Percentiles rank a stretch among this genome's conserved stretches.
Conservation (phyloP, 2,113 vertebrate genomes). For the Erinaceus europaeus region DNA sequence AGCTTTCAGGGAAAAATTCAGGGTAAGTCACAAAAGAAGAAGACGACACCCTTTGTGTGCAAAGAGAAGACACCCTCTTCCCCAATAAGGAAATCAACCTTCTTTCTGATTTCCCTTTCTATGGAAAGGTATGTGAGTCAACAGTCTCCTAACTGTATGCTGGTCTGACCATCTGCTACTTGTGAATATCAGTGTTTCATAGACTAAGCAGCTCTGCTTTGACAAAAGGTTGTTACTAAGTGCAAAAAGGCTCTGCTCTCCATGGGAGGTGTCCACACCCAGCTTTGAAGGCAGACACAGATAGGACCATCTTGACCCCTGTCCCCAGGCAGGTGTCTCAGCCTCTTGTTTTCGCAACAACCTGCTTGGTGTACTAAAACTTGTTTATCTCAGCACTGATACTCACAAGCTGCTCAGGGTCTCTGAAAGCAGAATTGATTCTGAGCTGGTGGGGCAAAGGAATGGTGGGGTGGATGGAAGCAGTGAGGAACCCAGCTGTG, state of each 20-base stretch:
- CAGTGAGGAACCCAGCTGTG: background rate
- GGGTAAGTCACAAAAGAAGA: background rate
- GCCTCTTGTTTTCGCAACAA: background rate
- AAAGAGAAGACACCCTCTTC: slow-evolving; percentile 34
- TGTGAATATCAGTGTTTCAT: slow-evolving; percentile 17
- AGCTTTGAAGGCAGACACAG: background rate
- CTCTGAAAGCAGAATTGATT: background rate
- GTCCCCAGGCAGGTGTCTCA: background rate
- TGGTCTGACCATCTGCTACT: slow-evolving; percentile 25
- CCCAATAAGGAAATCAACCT: background rate
- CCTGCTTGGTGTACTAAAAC: background rate
- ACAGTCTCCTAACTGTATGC: slow-evolving; percentile 2
- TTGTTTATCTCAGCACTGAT: background rate
- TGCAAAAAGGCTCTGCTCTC: background rate
- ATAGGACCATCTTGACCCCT: background rate
- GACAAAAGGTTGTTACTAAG: background rate
- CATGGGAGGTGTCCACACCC: background rate
- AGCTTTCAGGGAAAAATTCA: slow-evolving; percentile 24
- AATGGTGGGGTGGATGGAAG: too few species aligned
- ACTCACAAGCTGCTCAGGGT: background rate
- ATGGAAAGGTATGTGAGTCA: slow-evolving; percentile 34
- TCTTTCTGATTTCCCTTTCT: slow-evolving; percentile 42
- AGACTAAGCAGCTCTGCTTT: slow-evolving; percentile 23
- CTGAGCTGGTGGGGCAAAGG: background rate
- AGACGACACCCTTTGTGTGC: background rate